Percentiles rank a stretch among this genome's conserved stretches.
Conservation (phyloP, 2,797 vertebrate genomes). For the Gambelia wislizenii region DNA sequence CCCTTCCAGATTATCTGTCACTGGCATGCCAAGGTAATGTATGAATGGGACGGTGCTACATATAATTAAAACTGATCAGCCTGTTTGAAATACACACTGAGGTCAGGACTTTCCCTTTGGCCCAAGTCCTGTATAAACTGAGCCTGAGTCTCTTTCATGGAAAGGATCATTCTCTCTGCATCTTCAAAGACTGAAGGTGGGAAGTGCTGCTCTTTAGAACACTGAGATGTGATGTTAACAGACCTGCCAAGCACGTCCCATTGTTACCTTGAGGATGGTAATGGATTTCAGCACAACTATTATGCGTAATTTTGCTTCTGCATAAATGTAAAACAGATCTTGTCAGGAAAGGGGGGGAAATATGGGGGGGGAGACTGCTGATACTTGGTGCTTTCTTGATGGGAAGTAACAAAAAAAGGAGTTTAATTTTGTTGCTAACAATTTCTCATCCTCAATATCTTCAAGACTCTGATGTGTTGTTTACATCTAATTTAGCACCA, state of each 20-base stretch:
- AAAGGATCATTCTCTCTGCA: conserved; percentile 39
- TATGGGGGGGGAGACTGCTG: neutral
- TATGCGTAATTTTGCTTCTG: conserved; percentile 65
- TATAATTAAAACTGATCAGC: neutral
- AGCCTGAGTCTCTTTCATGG: conserved; percentile 20
- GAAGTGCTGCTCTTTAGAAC: conserved; percentile 52
- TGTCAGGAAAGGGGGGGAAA: conserved; percentile 23
- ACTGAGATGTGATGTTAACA: conserved; percentile 52
- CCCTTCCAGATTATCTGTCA: neutral
- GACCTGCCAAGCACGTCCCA: conserved; percentile 53
- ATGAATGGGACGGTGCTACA: neutral
- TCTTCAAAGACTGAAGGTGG: conserved; percentile 22
- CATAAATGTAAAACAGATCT: conserved; percentile 57
- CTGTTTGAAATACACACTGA: too few species aligned
- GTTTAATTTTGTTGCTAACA: conserved; percentile 51
- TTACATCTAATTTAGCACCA: conserved; percentile 54
- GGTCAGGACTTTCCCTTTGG: neutral
- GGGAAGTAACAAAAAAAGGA: conserved; percentile 37
- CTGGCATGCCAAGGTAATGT: neutral
- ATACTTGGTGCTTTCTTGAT: conserved; percentile 56
- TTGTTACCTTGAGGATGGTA: conserved; percentile 60
- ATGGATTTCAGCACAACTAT: conserved; percentile 66
- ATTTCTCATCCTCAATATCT: conserved; percentile 43
- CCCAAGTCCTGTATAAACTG: neutral
- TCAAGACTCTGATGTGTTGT: conserved; percentile 51